Conservation (phyloP, 2,888 invertebrate species). For the Dysmachus trigonus region DNA sequence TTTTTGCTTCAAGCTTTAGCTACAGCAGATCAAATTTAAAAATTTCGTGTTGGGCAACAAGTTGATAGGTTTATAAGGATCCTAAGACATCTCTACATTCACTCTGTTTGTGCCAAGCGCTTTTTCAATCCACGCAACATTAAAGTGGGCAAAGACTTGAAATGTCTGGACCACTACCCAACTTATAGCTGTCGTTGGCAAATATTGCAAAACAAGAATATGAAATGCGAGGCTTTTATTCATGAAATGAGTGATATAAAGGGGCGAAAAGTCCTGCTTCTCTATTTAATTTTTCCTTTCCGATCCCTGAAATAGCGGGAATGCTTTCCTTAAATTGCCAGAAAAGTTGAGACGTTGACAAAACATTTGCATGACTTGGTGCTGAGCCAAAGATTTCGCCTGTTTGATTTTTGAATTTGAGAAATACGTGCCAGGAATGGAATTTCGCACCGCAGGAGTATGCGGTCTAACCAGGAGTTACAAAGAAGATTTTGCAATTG, state of each 20-base stretch:
- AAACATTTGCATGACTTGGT: background rate
- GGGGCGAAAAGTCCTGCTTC: background rate
- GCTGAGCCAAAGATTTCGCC: background rate
- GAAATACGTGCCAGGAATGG: background rate
- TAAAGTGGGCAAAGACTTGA: background rate
- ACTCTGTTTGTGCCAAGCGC: too few relatives aligned
- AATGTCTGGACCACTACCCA: background rate
- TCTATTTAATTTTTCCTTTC: background rate
- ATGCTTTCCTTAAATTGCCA: background rate
- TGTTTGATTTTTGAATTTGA: background rate
- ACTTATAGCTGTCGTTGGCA: background rate
- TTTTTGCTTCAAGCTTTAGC: too few relatives aligned
- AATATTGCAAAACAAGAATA: background rate
- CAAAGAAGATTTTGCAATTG: background rate
- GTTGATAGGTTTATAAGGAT: too few relatives aligned
- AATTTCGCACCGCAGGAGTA: background rate
- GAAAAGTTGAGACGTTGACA: background rate
- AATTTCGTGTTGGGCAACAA: too few relatives aligned
- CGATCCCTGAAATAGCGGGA: background rate
- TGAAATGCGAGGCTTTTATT: background rate
- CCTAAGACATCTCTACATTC: too few relatives aligned
- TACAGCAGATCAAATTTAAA: too few relatives aligned
- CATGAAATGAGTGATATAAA: background rate
- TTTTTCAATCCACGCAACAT: too few relatives aligned
- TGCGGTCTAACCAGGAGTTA: background rate